phyloP scores from a whole-genome alignment of 1,140 invertebrate genomes.

The Calycopis cecrops region DNA sequence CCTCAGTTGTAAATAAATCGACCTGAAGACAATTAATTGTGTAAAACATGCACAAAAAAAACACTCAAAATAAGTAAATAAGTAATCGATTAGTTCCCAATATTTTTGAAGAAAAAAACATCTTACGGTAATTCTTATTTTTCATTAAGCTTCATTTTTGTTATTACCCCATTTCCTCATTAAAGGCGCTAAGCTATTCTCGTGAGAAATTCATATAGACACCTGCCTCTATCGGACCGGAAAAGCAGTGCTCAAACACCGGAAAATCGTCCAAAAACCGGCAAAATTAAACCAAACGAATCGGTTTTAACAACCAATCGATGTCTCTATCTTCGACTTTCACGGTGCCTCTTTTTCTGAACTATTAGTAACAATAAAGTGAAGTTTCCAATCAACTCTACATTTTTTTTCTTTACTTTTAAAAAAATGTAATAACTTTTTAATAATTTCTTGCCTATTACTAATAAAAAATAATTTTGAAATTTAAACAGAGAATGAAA shows the following conservation, averaged over 20 bases:
- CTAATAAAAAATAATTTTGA: too few relatives aligned
- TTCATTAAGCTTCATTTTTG: too few relatives aligned
- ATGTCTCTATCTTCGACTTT: conserved; percentile 30
- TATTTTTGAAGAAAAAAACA: not conserved
- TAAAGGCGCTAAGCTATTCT: conserved; percentile 46
- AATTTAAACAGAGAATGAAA: too few relatives aligned
- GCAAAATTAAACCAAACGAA: conserved; percentile 61
- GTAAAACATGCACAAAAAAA: too few relatives aligned
- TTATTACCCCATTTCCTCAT: conserved; percentile 38
- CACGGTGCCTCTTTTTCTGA: conserved; percentile 20
- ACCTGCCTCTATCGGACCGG: conserved; percentile 60
- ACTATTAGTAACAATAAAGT: conserved; percentile 15
- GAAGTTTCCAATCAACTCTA: conserved; percentile 1
- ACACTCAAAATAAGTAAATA: too few relatives aligned
- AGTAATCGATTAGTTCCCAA: conserved; percentile 5
- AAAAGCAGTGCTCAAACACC: conserved; percentile 61
- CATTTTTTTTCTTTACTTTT: too few relatives aligned
- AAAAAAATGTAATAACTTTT: too few relatives aligned
- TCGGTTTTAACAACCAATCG: conserved; percentile 49
- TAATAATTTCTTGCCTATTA: too few relatives aligned
- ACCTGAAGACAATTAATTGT: too few relatives aligned
- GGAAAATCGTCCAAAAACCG: conserved; percentile 68
- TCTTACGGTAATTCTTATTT: too few relatives aligned
- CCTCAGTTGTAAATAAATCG: too few relatives aligned
- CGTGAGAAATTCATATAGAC: conserved; percentile 56